Base-by-base conservation (phyloP, 2,797 vertebrate genomes). In the Typhlichthys eigenmanni region DNA sequence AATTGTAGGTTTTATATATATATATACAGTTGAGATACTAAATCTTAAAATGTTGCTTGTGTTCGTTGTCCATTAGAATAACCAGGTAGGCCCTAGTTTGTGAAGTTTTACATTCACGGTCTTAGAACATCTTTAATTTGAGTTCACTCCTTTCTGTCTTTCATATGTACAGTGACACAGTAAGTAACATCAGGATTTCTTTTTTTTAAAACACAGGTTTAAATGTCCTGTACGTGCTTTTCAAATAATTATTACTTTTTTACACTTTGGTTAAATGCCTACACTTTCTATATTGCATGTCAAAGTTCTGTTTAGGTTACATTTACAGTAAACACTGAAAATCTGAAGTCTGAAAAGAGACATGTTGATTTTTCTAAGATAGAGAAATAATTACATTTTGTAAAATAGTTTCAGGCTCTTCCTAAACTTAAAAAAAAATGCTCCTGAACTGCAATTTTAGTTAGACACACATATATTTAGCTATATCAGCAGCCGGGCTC, bases 401-500 rank as follows among this genome's bases (percentile, higher is more conserved):
- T 5, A 38, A 38, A 38, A 38, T 38, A 38, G 34, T 38, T 38
- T 5, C 4, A 38, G 34, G 34, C 34, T 38, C 7, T 38, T 38
- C 34, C 34, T 38, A 38, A 38, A 38, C 7, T 38, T 34, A n/a
- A 5, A 5, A 34, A 34, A 38, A 38, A 38, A 19, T 38, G 8
- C 34, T 38, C 8, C 34, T 38, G 5, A 38, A 7, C 8, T 38
- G 8, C 8, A 38, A 38, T 38, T 38, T 38, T 38, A 38, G 1
- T 8, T 38, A 38, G 6, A 38, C 34, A 38, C 8, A 38, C 34
- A 9, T 51, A 16, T 50, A 51, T 14, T n/a, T 51, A 16, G 49
- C 8, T 17, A 11, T 19, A 45, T 90, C 85, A 92, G 66, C 90
- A 87, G 29, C 53, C 47, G 47, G 85, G 63, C 7, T 80, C 80